A percentile compares a stretch with the other conserved stretches of the same genome.
Evolutionary conservation across 2,888 invertebrate species (phyloP).

Genomic region (Cynaeus angustus): DNA sequence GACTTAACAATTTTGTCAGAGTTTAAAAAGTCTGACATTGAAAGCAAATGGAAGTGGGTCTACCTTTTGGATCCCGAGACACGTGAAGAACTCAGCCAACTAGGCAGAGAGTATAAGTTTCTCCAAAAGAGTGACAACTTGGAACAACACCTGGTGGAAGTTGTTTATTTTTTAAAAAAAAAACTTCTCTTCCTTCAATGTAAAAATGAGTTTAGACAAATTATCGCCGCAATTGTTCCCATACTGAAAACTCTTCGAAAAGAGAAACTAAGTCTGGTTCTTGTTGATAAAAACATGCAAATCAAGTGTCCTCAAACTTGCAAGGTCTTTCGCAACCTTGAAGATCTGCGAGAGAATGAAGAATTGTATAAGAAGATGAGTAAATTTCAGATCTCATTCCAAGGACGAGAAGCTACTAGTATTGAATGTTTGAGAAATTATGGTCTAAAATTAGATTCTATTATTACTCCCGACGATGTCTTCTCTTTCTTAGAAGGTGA

Average conservation of each 20-base stretch:
- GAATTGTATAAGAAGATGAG: background rate
- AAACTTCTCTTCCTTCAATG: background rate
- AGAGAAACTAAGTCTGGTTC: background rate
- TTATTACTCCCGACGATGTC: background rate
- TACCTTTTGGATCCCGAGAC: background rate
- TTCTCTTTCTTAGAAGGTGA: background rate
- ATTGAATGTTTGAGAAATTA: background rate
- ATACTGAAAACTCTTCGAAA: background rate
- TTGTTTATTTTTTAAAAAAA: background rate
- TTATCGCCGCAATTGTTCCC: background rate
- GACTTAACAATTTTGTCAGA: background rate
- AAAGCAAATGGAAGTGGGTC: background rate
- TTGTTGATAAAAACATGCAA: background rate
- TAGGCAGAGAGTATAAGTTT: background rate
- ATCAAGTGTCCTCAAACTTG: too few species aligned
- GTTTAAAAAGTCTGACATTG: background rate
- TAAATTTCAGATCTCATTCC: background rate
- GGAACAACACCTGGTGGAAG: background rate
- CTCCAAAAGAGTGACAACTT: background rate
- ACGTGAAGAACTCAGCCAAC: background rate
- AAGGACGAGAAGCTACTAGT: background rate
- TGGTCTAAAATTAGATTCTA: background rate
- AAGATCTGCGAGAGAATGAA: background rate
- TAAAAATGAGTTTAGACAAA: background rate
- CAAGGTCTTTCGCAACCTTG: background rate